These are phyloP conservation scores for Palythoa caribaeorum DNA, from an alignment of 92 coral and sea anemone species.

Conservation along the genomic window DNA sequence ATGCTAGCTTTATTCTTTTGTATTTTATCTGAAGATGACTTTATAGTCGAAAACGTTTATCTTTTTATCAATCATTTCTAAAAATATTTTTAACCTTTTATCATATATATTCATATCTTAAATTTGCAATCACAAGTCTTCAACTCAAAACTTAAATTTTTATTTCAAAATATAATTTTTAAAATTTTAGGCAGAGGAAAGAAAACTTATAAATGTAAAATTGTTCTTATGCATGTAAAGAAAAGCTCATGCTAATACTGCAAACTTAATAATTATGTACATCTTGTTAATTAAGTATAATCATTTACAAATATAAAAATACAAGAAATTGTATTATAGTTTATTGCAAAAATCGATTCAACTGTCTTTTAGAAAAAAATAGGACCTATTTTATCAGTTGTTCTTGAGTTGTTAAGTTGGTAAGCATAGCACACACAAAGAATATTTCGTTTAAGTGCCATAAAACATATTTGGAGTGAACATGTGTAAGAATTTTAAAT, in stretches of 20 bases:
- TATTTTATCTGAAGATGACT: no score
- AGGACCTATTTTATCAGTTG: slow-evolving; percentile 1
- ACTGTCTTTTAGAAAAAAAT: slow-evolving; percentile 11
- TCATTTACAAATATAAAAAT: background rate
- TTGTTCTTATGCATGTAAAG: background rate
- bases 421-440: slow-evolving; percentile 3
- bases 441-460: slow-evolving; percentile 50
- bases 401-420: slow-evolving; percentile 3
- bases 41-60: no score
- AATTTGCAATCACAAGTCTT: slow-evolving; percentile 9
- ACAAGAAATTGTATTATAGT: background rate
- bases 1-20: no score
- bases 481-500: slow-evolving; percentile 48
- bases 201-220: slow-evolving; percentile 1
- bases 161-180: slow-evolving; percentile 15
- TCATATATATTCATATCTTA: background rate
- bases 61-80: no score
- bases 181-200: background rate
- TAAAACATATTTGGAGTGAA: slow-evolving; percentile 36
- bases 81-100: no score
- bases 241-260: slow-evolving; percentile 14
- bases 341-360: slow-evolving; percentile 7
- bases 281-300: slow-evolving; percentile 12
- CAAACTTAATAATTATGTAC: slow-evolving; percentile 1
- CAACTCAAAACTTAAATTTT: background rate